A percentile compares a stretch with the other conserved stretches of the same genome.
Evolutionary conservation across 2,797 vertebrate genomes (phyloP).

Genomic region (Naso thynnoides): DNA sequence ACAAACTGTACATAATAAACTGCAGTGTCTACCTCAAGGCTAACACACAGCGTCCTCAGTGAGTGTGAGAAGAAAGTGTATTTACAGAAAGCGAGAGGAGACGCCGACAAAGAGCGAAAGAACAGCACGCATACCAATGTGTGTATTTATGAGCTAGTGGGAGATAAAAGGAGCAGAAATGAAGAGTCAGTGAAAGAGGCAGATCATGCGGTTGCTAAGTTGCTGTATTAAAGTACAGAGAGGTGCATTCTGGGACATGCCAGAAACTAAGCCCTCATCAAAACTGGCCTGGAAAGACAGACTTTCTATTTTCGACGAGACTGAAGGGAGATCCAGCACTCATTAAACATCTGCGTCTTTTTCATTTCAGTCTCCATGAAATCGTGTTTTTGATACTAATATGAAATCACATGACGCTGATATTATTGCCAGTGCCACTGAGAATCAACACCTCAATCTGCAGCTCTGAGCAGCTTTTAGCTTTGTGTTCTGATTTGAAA

Average conservation of each 20-base stretch:
- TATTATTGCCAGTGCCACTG: neutral
- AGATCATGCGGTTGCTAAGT: slow-evolving; percentile 44
- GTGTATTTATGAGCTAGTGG: slow-evolving; percentile 42
- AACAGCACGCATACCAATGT: slow-evolving; percentile 37
- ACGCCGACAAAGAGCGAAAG: slow-evolving; percentile 25
- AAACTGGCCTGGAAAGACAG: slow-evolving; percentile 16
- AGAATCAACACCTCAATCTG: neutral
- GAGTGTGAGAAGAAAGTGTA: slow-evolving; percentile 11
- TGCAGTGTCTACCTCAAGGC: slow-evolving; percentile 32
- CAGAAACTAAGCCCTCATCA: slow-evolving; percentile 47
- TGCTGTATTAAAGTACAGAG: slow-evolving; percentile 28
- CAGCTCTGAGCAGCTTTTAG: neutral
- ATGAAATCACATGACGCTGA: neutral
- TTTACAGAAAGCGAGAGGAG: slow-evolving; percentile 3
- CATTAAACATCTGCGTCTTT: neutral
- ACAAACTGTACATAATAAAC: slow-evolving; percentile 35
- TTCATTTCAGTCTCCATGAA: neutral
- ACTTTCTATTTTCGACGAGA: slow-evolving; percentile 11
- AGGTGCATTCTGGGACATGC: slow-evolving; percentile 66
- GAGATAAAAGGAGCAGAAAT: slow-evolving; percentile 61
- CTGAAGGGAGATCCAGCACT: slow-evolving; percentile 10
- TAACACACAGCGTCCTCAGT: neutral
- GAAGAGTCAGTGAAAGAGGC: slow-evolving; percentile 45
- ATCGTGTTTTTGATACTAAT: neutral
- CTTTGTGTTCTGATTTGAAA: too few species aligned